A percentile compares a stretch with the other conserved stretches of the same genome.
Conservation (phyloP, 2,888 invertebrate species). For the Cryptocheilus praepositus region DNA sequence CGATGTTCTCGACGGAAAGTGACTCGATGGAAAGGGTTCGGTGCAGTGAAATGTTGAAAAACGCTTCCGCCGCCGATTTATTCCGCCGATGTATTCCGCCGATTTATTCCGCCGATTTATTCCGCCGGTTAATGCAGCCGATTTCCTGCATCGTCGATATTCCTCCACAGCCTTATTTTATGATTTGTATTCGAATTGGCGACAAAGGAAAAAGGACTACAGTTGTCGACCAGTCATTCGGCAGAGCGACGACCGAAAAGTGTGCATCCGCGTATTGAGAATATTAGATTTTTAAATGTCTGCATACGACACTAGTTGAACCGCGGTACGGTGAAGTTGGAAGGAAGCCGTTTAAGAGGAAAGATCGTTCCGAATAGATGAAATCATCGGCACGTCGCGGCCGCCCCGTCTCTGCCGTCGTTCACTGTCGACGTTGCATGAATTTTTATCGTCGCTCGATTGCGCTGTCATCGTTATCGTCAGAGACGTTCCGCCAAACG, state of each 20-base stretch:
- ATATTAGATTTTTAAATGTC: too few species aligned
- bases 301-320: too few species aligned
- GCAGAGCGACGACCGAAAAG: too few species aligned
- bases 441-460: constrained; percentile 45
- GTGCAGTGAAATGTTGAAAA: constrained; percentile 31
- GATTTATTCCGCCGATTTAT: constrained; percentile 22
- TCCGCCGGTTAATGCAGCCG: neutral
- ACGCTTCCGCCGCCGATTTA: constrained; percentile 20
- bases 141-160: constrained; percentile 33
- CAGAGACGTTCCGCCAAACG: constrained; percentile 30
- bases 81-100: too few species aligned
- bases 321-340: too few species aligned
- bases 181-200: neutral
- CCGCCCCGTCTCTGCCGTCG: constrained; percentile 10
- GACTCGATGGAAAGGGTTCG: too few species aligned
- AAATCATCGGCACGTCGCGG: too few species aligned
- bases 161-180: neutral
- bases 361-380: too few species aligned
- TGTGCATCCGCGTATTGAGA: too few species aligned
- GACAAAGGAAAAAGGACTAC: constrained; percentile 2
- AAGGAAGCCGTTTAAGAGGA: too few species aligned
- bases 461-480: constrained; percentile 40
- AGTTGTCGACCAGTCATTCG: too few species aligned
- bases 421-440: constrained; percentile 20
- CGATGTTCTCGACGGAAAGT: constrained; percentile 31